Evolutionary conservation across 2,113 vertebrate species (phyloP), one percentile per base, ranked within the genome.

Genomic region (Galemys pyrenaicus): DNA sequence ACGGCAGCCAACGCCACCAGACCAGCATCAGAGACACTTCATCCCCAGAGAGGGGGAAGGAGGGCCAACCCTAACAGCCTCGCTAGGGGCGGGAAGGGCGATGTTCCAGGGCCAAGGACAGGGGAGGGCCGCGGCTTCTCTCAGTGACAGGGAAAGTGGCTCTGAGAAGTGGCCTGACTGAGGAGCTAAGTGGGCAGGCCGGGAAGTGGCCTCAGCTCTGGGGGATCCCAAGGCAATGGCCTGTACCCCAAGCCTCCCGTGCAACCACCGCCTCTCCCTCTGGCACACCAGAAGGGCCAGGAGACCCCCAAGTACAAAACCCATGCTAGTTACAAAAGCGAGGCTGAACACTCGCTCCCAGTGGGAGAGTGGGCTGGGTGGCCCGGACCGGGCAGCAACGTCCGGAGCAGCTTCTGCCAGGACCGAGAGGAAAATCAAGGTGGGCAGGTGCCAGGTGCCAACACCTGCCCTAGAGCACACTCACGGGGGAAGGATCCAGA

Each of bases 21-120:
- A 41, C 51, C 51, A 71, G 74, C 67, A 87, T 41, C 49, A 94
- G 80, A 80, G 56, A 92, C 44, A 35, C 44, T 46, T 88, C 79
- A 70, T 91, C 49, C 51, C 77, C 70, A 41, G 73, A 20, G 83
- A 80, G 68, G 41, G 73, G 87, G 67, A 93, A 78, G 91, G 44
- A 82, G 6, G 49, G n/a, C 49, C 0, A 0, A 90, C 9, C 24
- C 28, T 64, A 58, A 79, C 81, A 39, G 58, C 16, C 24, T 30
- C 24, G 64, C 65, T 49, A 70, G 58, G 3, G 65, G 11, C 2
- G 15, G 49, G 35, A 41, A 46, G 41, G 17, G 15, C 24, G 51
- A 78, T 2, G 10, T 46, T 64, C 89, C 22, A 6, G 35, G 75
- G n/a, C 62, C 30, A 32, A 89, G 35, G 54, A 90, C 87, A 56